Conservation (phyloP, 2,888 invertebrate species). For the Dasysyrphus tricinctus region DNA sequence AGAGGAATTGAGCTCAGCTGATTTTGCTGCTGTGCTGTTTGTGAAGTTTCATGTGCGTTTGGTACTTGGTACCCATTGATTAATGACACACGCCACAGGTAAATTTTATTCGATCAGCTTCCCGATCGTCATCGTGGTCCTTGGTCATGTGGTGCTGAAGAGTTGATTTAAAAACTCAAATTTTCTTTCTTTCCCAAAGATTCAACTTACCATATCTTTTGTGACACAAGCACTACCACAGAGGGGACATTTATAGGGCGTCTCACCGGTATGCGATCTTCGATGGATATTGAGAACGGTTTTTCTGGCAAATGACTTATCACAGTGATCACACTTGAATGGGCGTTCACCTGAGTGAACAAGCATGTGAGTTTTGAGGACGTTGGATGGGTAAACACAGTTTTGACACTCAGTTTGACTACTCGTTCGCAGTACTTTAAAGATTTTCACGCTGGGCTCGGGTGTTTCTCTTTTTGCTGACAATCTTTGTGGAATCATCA, state of each 20-base stretch:
- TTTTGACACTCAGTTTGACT: slow-evolving; percentile 70
- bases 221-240: too few relatives aligned
- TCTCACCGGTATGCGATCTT: too few relatives aligned
- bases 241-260: too few relatives aligned
- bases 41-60: slow-evolving; percentile 71
- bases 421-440: slow-evolving; percentile 48
- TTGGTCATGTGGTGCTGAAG: slow-evolving; percentile 72
- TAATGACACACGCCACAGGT: slow-evolving; percentile 69
- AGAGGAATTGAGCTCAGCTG: slow-evolving; percentile 45
- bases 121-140: slow-evolving; percentile 67
- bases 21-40: slow-evolving; percentile 48
- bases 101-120: slow-evolving; percentile 71
- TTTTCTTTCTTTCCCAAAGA: too few relatives aligned
- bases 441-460: slow-evolving; percentile 67
- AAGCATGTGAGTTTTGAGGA: slow-evolving; percentile 74
- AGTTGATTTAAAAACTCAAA: not conserved
- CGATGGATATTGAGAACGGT: too few relatives aligned
- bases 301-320: too few relatives aligned
- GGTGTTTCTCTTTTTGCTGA: slow-evolving; percentile 11
- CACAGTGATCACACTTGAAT: too few relatives aligned
- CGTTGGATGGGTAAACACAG: slow-evolving; percentile 67
- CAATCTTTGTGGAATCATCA: too few relatives aligned
- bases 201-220: slow-evolving; percentile 64
- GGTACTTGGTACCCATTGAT: slow-evolving; percentile 65
- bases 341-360: slow-evolving; percentile 75